phyloP scores from a whole-genome alignment of 2,797 vertebrate species.

The Platalea minor region DNA sequence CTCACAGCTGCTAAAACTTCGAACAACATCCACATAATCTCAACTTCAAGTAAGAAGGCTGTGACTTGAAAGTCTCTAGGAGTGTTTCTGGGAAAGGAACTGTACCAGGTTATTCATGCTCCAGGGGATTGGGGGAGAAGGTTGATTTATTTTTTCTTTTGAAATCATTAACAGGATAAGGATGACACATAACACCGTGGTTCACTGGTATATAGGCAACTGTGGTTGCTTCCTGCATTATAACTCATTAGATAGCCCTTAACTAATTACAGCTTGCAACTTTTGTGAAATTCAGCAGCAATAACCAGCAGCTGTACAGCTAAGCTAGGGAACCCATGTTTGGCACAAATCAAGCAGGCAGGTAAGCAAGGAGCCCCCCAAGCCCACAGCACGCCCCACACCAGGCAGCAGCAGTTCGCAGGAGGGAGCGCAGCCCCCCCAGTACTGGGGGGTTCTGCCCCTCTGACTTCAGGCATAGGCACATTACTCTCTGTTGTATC shows the following conservation, averaged over 20 bases:
- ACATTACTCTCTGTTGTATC: background rate
- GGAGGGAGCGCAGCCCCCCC: background rate
- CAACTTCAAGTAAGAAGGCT: background rate
- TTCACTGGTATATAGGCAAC: background rate
- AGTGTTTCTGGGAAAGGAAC: background rate
- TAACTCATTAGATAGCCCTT: background rate
- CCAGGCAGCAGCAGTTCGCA: background rate
- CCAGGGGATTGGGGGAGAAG: background rate
- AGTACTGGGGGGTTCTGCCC: background rate
- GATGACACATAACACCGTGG: background rate
- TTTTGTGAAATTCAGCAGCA: background rate
- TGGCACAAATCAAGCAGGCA: background rate
- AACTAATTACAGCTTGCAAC: background rate
- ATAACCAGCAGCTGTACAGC: background rate
- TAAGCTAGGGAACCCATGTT: fast-evolving
- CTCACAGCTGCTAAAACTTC: background rate
- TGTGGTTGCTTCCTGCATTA: background rate
- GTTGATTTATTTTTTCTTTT: background rate
- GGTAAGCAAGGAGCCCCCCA: background rate
- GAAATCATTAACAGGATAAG: background rate
- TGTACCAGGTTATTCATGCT: background rate
- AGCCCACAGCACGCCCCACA: background rate
- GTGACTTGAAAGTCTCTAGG: background rate
- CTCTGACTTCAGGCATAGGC: background rate
- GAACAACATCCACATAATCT: fast-evolving